Conservation (phyloP, 2,797 vertebrate species). For the Avahi laniger region DNA sequence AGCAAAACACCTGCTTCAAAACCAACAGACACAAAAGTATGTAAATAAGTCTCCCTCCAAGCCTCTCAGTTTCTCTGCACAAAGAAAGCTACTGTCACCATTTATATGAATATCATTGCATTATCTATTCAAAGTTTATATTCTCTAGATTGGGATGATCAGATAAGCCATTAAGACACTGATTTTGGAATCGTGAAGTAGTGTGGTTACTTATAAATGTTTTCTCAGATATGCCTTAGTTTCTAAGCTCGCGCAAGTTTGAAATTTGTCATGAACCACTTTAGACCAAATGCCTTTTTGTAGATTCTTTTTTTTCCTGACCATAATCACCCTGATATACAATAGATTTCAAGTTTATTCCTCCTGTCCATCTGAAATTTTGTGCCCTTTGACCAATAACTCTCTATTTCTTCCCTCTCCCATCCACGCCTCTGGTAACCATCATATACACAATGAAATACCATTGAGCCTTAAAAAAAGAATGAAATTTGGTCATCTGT, state of each 20-base stretch:
- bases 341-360: not conserved
- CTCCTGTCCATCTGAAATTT: not conserved
- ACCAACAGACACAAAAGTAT: not conserved
- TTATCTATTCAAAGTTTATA: not conserved
- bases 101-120: not conserved
- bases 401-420: not conserved
- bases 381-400: not conserved
- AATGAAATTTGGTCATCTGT: not conserved
- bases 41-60: not conserved
- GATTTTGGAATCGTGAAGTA: not conserved
- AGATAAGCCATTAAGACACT: not conserved
- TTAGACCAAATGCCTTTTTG: not conserved
- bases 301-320: not conserved
- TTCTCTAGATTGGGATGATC: not conserved
- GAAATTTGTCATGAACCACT: constrained; percentile 2
- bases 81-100: not conserved
- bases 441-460: not conserved
- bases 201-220: not conserved
- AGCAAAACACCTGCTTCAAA: not conserved
- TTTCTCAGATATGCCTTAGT: not conserved
- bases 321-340: not conserved
- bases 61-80: not conserved
- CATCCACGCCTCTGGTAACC: not conserved
- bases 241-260: not conserved
- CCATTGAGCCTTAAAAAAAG: not conserved